These are phyloP conservation scores for Neoarius graeffei DNA, from an alignment of 2,113 vertebrate genomes.

Conservation along the genomic window DNA sequence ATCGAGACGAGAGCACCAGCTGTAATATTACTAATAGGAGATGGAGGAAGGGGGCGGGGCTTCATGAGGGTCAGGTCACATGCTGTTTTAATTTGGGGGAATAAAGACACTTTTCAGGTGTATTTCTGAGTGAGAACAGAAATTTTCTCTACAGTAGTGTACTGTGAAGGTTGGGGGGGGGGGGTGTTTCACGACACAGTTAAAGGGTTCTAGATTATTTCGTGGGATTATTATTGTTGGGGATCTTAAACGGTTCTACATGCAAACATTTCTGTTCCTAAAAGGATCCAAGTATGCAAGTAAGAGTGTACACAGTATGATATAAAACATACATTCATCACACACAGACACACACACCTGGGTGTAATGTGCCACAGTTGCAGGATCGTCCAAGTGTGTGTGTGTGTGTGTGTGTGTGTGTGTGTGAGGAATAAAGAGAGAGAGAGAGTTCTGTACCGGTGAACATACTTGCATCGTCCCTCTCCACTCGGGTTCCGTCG, in stretches of 20 bases:
- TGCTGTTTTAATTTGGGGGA: too few relatives aligned
- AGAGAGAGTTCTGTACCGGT: constrained; percentile 81
- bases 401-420: too few relatives aligned
- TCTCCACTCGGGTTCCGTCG: constrained; percentile 97
- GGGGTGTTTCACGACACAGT: too few relatives aligned
- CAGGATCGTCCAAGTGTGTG: too few relatives aligned
- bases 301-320: not conserved
- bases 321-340: not conserved
- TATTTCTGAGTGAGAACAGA: too few relatives aligned
- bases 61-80: not conserved
- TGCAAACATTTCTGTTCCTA: not conserved
- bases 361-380: too few relatives aligned
- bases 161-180: too few relatives aligned
- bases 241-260: too few relatives aligned
- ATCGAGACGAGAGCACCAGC: too few relatives aligned
- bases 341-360: not conserved
- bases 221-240: not conserved
- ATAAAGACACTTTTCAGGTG: too few relatives aligned
- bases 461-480: constrained; percentile 99
- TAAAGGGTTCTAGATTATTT: not conserved
- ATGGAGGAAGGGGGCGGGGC: not conserved
- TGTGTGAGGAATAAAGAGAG: constrained; percentile 55
- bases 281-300: not conserved
- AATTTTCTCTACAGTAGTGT: too few relatives aligned
- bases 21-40: not conserved